phyloP scores from a whole-genome alignment of 2,888 invertebrate genomes.

The Heterodera filipjevi region DNA sequence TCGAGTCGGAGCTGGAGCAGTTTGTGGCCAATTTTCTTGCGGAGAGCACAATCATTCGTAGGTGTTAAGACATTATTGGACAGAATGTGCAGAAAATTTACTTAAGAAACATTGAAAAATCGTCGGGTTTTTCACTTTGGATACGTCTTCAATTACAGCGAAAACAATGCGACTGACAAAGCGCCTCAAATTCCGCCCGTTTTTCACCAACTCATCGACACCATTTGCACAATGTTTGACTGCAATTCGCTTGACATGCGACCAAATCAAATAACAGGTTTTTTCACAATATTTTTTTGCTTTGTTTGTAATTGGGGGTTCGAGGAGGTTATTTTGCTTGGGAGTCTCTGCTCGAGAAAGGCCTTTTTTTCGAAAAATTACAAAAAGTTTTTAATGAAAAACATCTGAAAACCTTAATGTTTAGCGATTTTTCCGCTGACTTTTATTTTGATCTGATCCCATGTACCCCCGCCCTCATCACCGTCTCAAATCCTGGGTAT shows the following conservation, averaged over 20 bases:
- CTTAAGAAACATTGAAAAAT: conserved; percentile 50
- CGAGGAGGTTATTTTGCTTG: no score
- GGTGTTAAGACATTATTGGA: conserved; percentile 7
- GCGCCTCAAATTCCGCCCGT: conserved; percentile 45
- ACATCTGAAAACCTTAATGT: no score
- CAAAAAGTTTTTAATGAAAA: no score
- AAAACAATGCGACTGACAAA: conserved; percentile 41
- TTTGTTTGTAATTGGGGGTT: background rate
- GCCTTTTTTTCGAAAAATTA: no score
- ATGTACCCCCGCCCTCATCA: no score
- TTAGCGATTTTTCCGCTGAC: conserved; percentile 59
- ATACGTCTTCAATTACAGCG: conserved; percentile 58
- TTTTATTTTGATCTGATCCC: no score
- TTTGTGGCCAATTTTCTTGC: conserved; percentile 27
- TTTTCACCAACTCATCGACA: conserved; percentile 44
- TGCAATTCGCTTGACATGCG: background rate
- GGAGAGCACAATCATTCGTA: conserved; percentile 11
- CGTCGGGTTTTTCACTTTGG: conserved; percentile 61
- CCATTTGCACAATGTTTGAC: conserved; percentile 27
- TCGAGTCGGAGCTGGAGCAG: conserved; percentile 39
- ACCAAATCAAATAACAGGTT: conserved; percentile 30
- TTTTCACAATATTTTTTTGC: background rate
- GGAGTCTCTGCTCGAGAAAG: no score
- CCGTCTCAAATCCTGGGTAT: no score
- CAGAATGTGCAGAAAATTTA: background rate